Conservation (phyloP, 1,140 invertebrate species). For the Zelostemma sp. region DNA sequence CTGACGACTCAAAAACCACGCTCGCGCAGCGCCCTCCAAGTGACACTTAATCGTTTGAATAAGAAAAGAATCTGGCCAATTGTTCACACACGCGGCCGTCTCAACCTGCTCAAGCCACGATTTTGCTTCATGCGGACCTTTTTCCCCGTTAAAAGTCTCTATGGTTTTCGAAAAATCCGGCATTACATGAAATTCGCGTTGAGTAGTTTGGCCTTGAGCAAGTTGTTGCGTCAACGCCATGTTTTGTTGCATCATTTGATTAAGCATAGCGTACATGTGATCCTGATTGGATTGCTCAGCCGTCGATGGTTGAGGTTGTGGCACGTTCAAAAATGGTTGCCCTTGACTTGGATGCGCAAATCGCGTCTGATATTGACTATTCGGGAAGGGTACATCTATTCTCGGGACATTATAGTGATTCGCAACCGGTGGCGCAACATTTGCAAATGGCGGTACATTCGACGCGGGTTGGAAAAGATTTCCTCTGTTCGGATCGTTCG, state of each 20-base stretch:
- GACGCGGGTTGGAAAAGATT: too few species aligned
- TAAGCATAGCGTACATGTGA: too few species aligned
- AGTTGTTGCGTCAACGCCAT: neutral
- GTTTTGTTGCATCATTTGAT: neutral
- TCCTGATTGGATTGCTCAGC: too few species aligned
- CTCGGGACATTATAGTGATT: too few species aligned
- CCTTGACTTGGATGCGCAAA: too few species aligned
- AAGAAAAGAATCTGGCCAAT: conserved; percentile 11
- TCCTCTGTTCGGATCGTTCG: too few species aligned
- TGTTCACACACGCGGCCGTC: neutral
- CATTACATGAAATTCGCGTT: conserved; percentile 18
- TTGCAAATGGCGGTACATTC: too few species aligned
- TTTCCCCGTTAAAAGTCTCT: conserved; percentile 3
- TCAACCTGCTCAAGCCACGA: conserved; percentile 20
- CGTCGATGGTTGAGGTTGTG: too few species aligned
- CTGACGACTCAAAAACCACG: conserved; percentile 26
- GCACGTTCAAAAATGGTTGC: too few species aligned
- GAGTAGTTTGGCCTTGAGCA: neutral
- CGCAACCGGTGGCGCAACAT: too few species aligned
- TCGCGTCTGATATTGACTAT: too few species aligned
- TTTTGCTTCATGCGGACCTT: neutral
- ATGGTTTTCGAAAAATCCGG: conserved; percentile 14
- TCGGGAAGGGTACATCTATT: too few species aligned
- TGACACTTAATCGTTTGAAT: conserved; percentile 20
- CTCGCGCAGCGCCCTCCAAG: conserved; percentile 28